Conservation (phyloP, 2,888 invertebrate genomes). For the Kuschelorhynchus macadamiae region DNA sequence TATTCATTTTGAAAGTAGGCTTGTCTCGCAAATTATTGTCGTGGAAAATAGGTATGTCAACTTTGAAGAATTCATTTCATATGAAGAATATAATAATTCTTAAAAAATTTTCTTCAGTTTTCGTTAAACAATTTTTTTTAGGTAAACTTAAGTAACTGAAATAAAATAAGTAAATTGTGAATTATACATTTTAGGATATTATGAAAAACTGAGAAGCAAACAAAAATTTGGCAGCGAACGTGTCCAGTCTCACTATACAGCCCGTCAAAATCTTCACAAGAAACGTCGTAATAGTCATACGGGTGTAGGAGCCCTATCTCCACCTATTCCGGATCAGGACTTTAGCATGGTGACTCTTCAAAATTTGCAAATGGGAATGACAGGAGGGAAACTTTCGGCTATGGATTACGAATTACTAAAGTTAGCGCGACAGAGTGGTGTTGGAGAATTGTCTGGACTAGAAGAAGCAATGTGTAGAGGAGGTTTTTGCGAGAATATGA, state of each 20-base stretch:
- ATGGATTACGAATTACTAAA: constrained; percentile 83
- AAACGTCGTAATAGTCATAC: constrained; percentile 46
- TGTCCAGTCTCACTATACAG: constrained; percentile 22
- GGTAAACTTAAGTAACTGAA: no score
- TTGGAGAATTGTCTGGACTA: constrained; percentile 65
- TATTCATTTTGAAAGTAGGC: no score
- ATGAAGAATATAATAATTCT: no score
- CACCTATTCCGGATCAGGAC: constrained; percentile 4
- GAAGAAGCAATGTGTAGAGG: constrained; percentile 63
- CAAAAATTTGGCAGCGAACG: constrained; percentile 54
- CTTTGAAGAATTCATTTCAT: no score
- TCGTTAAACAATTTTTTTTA: no score
- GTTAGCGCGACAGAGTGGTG: constrained; percentile 65
- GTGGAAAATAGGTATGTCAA: no score
- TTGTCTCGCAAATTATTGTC: no score
- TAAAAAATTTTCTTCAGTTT: no score
- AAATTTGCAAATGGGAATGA: constrained; percentile 34
- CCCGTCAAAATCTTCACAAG: constrained; percentile 15
- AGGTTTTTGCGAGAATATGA: constrained; percentile 57
- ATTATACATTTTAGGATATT: constrained; percentile 66
- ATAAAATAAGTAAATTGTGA: no score
- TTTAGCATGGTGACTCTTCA: constrained; percentile 36
- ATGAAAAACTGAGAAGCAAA: constrained; percentile 66
- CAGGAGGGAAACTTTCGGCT: constrained; percentile 49
- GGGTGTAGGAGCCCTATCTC: constrained; percentile 14